Base-by-base conservation (phyloP, 2,797 vertebrate genomes). In the Pseudochirops corinnae region DNA sequence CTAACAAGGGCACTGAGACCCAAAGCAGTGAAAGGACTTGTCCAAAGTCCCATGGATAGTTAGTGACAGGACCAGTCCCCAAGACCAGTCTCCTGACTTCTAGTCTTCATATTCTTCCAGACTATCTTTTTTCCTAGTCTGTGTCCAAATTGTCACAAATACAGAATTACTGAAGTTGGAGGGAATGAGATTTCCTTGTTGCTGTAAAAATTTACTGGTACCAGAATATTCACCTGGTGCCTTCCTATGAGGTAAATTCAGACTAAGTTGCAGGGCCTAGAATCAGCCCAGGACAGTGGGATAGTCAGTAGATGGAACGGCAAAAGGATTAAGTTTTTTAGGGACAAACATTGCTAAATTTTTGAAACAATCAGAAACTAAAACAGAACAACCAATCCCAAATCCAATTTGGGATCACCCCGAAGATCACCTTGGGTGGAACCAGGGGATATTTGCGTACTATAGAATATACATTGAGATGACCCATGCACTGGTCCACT, bases 381-480 rank as follows among this genome's bases (percentile, higher is more conserved):
- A 87, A 87, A 46, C 9, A 50, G 9, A 39, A 9, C 6, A 82
- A 39, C 62, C 9, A 46, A 24, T 21, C 39, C 21, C 74, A 87
- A 87, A 50, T 67, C 39, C 74, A 46, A 46, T 46, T 46, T 46
- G 46, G 46, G 46, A 46, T 46, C 46, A 46, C 33, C 56, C 90
- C 4, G 7, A 93, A 91, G 93, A 87, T 33, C 46, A 53, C 5
- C 5, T 29, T 0, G 1, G 29, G 39, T 11, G 52, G 55, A 92
- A 12, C 3, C 2, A 24, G 53, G 60, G n/a, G 2, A 4, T 31
- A 26, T 26, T 16, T n/a, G 24, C 31, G 21, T 26, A n/a, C 52
- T 53, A 10, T 46, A n/a, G 56, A 2, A 2, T 26, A 0, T 2
- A 16, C 6, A 3, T n/a, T 55, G 7, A 18, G 52, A 13, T 1